These are phyloP conservation scores for Platyura marginata DNA, from an alignment of 1,140 invertebrate genomes.

Conservation along the genomic window DNA sequence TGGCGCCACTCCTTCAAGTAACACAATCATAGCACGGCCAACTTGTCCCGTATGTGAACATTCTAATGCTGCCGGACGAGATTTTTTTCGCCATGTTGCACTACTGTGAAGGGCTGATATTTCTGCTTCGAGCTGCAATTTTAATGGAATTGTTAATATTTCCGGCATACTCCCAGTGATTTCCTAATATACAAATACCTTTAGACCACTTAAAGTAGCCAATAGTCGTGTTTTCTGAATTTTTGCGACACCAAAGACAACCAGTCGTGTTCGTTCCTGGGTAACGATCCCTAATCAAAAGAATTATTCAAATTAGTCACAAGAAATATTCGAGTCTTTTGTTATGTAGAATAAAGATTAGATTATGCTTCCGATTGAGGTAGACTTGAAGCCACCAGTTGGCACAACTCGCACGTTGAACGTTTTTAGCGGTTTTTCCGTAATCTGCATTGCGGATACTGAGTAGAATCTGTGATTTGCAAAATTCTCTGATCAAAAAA, in stretches of 20 bases:
- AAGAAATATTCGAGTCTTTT: too few species aligned
- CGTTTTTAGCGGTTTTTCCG: too few species aligned
- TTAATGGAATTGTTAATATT: not conserved
- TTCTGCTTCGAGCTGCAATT: constrained; percentile 15
- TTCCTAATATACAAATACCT: too few species aligned
- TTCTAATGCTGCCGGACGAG: constrained; percentile 41
- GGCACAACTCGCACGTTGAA: too few species aligned
- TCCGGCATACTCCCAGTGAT: not conserved
- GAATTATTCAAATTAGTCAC: too few species aligned
- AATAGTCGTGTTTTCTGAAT: constrained; percentile 74
- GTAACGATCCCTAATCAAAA: too few species aligned
- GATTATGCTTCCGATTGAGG: too few species aligned
- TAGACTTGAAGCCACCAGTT: too few species aligned
- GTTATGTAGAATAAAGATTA: too few species aligned
- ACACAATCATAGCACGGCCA: constrained; percentile 78
- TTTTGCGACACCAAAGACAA: constrained; percentile 66
- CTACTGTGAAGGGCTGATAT: constrained; percentile 22
- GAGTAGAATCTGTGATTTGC: too few species aligned
- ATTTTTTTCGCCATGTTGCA: constrained; percentile 22
- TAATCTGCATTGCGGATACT: too few species aligned
- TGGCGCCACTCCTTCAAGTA: constrained; percentile 75
- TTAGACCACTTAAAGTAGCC: constrained; percentile 81
- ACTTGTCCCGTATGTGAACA: constrained; percentile 80
- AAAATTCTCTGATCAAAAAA: too few species aligned
- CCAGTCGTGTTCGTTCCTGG: constrained; percentile 17